These are phyloP conservation scores for Chaetorhynchus papuensis DNA, from an alignment of 2,113 vertebrate species.

Conservation along the genomic window DNA sequence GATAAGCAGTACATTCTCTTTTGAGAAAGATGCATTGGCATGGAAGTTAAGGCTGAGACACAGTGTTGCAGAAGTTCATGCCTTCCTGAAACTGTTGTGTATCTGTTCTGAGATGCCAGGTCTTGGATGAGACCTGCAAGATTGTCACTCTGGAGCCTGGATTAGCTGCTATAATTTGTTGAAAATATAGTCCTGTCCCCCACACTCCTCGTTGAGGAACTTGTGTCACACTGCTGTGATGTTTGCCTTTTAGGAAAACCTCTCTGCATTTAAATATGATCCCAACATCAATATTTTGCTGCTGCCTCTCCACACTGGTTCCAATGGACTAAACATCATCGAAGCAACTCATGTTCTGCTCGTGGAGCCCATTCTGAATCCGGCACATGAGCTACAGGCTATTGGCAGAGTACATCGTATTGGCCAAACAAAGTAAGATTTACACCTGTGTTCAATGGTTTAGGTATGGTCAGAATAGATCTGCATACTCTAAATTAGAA, in stretches of 20 bases:
- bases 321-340: conserved; percentile 96
- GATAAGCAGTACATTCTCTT: neutral
- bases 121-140: neutral
- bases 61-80: neutral
- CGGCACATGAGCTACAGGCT: conserved; percentile 94
- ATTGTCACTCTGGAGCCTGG: neutral
- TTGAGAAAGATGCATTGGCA: neutral
- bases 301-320: conserved; percentile 95
- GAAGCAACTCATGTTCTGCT: conserved; percentile 95
- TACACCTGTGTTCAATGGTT: neutral
- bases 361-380: conserved; percentile 96
- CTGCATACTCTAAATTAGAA: neutral
- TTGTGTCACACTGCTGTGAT: neutral
- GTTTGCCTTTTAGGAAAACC: conserved; percentile 86
- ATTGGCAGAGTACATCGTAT: conserved; percentile 97
- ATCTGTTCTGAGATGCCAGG: neutral
- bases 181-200: neutral
- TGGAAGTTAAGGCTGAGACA: neutral
- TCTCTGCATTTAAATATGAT: conserved; percentile 94
- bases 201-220: neutral
- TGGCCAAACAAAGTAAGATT: conserved; percentile 91
- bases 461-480: neutral
- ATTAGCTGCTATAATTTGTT: neutral
- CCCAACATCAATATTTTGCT: conserved; percentile 96
- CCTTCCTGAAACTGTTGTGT: neutral